Evolutionary conservation across 1,140 invertebrate genomes (phyloP).

Genomic region (Apocrypta bakeri): DNA sequence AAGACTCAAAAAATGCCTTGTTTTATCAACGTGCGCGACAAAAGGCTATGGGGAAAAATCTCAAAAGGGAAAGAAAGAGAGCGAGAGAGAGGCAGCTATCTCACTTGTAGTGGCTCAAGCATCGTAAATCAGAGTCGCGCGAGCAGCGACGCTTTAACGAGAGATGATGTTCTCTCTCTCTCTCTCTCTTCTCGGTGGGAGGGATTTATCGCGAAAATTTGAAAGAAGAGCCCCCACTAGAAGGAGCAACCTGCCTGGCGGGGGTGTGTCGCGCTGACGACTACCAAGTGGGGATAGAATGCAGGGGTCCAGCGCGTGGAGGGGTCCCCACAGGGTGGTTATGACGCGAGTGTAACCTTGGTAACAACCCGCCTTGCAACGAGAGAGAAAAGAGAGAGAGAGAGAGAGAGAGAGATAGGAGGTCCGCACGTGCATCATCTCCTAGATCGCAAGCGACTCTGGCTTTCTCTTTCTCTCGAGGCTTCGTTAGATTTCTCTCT

Average conservation of each 20-base stretch:
- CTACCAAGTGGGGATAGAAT: background rate
- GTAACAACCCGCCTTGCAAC: slow-evolving; percentile 60
- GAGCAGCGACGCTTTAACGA: slow-evolving; percentile 9
- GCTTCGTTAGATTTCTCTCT: slow-evolving; percentile 50
- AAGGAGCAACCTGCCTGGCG: background rate
- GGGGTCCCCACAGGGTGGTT: slow-evolving; percentile 57
- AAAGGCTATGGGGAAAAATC: no score
- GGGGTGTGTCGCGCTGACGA: background rate
- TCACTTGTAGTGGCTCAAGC: background rate
- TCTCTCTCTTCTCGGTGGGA: background rate
- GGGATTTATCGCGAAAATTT: slow-evolving; percentile 60
- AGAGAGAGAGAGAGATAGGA: background rate
- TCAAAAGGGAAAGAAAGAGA: background rate
- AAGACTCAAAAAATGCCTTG: background rate
- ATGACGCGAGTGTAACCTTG: slow-evolving; percentile 70
- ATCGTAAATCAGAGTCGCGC: slow-evolving; percentile 7
- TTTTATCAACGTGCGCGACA: background rate
- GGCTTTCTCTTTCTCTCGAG: background rate
- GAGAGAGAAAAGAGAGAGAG: slow-evolving; percentile 10
- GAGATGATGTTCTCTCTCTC: background rate
- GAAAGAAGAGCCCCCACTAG: slow-evolving; percentile 48
- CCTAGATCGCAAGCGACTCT: background rate
- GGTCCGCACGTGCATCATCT: slow-evolving; percentile 10
- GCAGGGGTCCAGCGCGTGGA: slow-evolving; percentile 43
- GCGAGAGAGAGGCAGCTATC: background rate